phyloP scores from a whole-genome alignment of 2,888 invertebrate species.

The Tenthredo livida region DNA sequence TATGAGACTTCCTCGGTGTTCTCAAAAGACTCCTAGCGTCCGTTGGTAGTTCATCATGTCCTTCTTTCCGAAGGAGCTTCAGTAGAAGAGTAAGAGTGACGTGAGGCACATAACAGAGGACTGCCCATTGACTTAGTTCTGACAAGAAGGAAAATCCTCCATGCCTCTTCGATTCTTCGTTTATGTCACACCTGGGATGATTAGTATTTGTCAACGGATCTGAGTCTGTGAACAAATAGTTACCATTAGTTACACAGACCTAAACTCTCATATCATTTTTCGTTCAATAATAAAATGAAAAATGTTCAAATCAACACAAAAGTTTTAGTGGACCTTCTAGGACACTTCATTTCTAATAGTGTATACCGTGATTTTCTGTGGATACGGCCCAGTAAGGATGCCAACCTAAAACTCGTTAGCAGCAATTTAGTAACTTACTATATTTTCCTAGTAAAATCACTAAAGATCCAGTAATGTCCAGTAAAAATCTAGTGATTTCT shows the following conservation, averaged over 20 bases:
- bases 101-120: slow-evolving; percentile 1
- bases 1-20: slow-evolving; percentile 41
- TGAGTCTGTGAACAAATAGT: not conserved
- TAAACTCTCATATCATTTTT: not conserved
- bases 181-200: not conserved
- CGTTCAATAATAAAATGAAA: no score
- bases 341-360: no score
- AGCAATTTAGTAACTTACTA: no score
- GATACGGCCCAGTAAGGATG: no score
- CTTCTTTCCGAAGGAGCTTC: slow-evolving; percentile 1
- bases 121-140: not conserved
- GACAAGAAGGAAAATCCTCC: slow-evolving; percentile 8
- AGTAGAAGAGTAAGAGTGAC: not conserved
- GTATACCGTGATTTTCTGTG: no score
- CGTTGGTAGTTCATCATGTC: slow-evolving; percentile 12
- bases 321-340: no score
- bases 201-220: not conserved
- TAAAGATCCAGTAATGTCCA: no score
- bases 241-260: slow-evolving; percentile 4
- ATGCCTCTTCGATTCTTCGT: not conserved
- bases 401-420: no score
- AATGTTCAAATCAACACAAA: no score
- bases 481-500: no score
- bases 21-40: slow-evolving; percentile 52
- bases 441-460: no score